phyloP scores from a whole-genome alignment of 2,113 vertebrate species.

The Parotia lawesii region DNA sequence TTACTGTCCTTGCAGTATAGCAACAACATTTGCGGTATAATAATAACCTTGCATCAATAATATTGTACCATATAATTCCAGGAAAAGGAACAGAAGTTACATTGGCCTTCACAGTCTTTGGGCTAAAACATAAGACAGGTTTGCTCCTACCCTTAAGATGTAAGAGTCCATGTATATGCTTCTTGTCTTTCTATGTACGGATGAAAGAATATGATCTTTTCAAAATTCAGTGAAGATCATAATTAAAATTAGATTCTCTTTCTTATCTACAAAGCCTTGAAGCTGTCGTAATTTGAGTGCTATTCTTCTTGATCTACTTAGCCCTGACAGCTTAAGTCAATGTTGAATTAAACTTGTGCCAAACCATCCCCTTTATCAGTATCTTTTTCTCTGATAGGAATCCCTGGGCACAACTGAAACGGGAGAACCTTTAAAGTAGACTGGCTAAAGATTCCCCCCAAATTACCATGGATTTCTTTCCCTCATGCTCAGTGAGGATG shows the following conservation, averaged over 20 bases:
- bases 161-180: not conserved
- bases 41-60: not conserved
- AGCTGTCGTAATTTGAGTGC: not conserved
- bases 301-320: slow-evolving; percentile 17
- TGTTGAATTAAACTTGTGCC: not conserved
- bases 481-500: not conserved
- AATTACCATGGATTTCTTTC: not conserved
- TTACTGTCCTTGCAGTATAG: not conserved
- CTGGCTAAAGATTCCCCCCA: not conserved
- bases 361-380: not conserved
- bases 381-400: not conserved
- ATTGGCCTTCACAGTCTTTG: not conserved
- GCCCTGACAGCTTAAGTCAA: not conserved
- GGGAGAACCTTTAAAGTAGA: not conserved
- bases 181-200: not conserved
- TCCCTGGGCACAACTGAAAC: not conserved
- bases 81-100: not conserved
- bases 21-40: not conserved
- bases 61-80: not conserved
- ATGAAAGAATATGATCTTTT: not conserved
- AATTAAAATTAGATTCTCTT: slow-evolving; percentile 26
- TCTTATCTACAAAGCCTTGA: not conserved
- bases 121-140: not conserved
- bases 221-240: not conserved
- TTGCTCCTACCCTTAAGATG: not conserved